Evolutionary conservation across 2,888 invertebrate genomes (phyloP).

Genomic region (Marronus borbonicus): DNA sequence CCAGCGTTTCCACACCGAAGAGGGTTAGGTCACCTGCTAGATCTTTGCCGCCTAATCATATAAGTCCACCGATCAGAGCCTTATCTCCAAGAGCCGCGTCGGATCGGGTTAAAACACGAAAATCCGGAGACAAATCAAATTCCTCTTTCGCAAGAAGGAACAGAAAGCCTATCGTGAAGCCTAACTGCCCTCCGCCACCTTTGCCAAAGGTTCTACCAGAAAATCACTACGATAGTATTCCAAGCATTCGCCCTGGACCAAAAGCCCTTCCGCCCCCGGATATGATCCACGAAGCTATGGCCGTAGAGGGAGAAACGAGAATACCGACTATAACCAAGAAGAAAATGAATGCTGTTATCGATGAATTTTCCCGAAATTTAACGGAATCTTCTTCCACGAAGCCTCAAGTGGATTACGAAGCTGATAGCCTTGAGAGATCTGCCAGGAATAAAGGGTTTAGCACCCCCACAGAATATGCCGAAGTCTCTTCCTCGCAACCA

Average conservation of each 20-base stretch:
- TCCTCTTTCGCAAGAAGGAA: neutral
- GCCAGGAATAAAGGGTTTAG: slow-evolving; percentile 72
- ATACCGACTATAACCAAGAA: slow-evolving; percentile 74
- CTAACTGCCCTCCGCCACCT: slow-evolving; percentile 68
- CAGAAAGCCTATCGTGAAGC: slow-evolving; percentile 58
- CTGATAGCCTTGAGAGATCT: slow-evolving; percentile 81
- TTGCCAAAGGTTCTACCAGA: slow-evolving; percentile 63
- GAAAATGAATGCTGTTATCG: slow-evolving; percentile 77
- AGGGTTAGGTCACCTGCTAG: slow-evolving; percentile 65
- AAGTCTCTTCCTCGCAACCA: slow-evolving; percentile 79
- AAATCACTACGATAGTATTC: slow-evolving; percentile 44
- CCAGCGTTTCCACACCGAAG: slow-evolving; percentile 49
- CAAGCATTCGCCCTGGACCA: slow-evolving; percentile 16
- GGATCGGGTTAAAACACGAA: slow-evolving; percentile 53
- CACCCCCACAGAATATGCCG: slow-evolving; percentile 77
- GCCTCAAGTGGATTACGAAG: slow-evolving; percentile 75
- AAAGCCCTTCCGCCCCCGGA: slow-evolving; percentile 71
- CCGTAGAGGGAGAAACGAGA: slow-evolving; percentile 69
- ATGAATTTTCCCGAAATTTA: slow-evolving; percentile 61
- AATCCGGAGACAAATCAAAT: slow-evolving; percentile 18
- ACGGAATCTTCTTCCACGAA: slow-evolving; percentile 22
- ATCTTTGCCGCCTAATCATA: slow-evolving; percentile 63
- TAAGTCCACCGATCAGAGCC: slow-evolving; percentile 58
- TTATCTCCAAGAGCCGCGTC: slow-evolving; percentile 62
- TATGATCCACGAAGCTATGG: slow-evolving; percentile 80